phyloP scores from a whole-genome alignment of 2,113 vertebrate species.

The Eptatretus burgeri region DNA sequence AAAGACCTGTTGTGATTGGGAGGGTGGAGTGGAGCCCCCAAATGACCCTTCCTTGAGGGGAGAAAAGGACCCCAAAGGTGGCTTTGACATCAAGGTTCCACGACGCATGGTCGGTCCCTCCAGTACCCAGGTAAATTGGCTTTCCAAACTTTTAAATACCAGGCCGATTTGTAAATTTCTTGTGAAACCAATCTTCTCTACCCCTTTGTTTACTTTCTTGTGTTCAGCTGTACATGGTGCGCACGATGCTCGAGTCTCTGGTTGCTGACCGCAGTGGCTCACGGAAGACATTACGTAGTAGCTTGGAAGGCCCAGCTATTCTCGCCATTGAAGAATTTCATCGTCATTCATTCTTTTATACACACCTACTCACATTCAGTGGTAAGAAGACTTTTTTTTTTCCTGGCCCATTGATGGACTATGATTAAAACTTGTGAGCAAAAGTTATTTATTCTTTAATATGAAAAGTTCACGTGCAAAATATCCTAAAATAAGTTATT shows the following conservation, averaged over 20 bases:
- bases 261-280: constrained; percentile 95
- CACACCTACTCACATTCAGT: constrained; percentile 88
- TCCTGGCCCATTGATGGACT: no score
- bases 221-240: constrained; percentile 77
- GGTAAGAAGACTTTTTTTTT: constrained; percentile 18
- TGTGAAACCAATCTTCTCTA: background rate
- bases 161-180: no score
- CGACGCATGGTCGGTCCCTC: constrained; percentile 84
- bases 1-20: constrained; percentile 96
- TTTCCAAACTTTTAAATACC: no score
- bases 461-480: no score
- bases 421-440: no score
- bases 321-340: constrained; percentile 92
- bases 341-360: constrained; percentile 96
- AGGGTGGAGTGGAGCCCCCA: constrained; percentile 64
- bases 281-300: constrained; percentile 84
- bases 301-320: constrained; percentile 76
- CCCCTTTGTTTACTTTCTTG: background rate
- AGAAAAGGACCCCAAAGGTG: constrained; percentile 93
- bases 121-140: constrained; percentile 48
- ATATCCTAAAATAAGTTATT: no score
- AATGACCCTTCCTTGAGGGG: constrained; percentile 88
- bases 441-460: no score
- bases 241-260: constrained; percentile 88
- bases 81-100: constrained; percentile 94